Evolutionary conservation across 2,888 invertebrate genomes (phyloP).

Genomic region (Linhomoeus sp.): DNA sequence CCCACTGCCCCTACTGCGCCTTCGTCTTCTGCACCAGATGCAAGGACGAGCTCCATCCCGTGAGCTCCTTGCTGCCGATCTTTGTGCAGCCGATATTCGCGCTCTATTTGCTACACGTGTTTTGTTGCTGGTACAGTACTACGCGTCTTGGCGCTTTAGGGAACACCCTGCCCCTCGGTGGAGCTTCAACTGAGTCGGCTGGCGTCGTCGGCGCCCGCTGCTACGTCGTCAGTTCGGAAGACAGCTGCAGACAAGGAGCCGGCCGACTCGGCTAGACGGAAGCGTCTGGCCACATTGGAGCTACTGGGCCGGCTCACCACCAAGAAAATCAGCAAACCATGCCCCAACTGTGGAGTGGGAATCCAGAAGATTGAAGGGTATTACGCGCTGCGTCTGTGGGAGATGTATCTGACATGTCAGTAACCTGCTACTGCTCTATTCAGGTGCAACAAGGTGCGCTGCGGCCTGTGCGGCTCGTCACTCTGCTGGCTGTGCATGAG

Average conservation of each 20-base stretch:
- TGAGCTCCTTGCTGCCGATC: not conserved
- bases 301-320: not conserved
- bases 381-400: not conserved
- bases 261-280: too few relatives aligned
- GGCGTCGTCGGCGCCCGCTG: too few relatives aligned
- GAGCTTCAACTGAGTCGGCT: not conserved
- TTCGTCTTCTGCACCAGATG: not conserved
- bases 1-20: not conserved
- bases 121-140: too few relatives aligned
- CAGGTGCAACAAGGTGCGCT: constrained; percentile 7
- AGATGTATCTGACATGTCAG: not conserved
- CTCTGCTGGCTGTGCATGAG: constrained; percentile 6
- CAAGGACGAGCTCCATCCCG: not conserved
- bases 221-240: too few relatives aligned
- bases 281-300: not conserved
- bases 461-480: not conserved
- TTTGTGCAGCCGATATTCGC: not conserved
- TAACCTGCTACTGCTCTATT: not conserved
- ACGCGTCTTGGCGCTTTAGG: too few relatives aligned
- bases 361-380: constrained; percentile 1
- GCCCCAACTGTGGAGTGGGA: not conserved
- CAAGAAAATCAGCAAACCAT: not conserved
- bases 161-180: not conserved
- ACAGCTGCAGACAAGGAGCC: too few relatives aligned
- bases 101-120: not conserved